Conservation (phyloP, 2,888 invertebrate genomes). For the Dexiosoma caninum region DNA sequence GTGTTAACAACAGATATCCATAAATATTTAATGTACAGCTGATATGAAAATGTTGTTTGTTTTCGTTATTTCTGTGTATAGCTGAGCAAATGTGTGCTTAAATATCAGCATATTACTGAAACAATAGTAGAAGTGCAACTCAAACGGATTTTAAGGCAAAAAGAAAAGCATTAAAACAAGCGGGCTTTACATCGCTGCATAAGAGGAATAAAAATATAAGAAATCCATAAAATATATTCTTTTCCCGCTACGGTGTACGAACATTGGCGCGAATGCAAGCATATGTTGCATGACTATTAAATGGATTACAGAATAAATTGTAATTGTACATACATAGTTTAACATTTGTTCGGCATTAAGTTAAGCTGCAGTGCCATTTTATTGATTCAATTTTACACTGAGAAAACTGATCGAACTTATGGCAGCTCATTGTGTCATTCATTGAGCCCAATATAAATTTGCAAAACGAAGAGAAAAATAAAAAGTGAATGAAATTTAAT, state of each 20-base stretch:
- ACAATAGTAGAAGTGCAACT: neutral
- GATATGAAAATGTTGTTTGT: constrained; percentile 21
- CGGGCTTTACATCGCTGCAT: neutral
- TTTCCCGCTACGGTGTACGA: neutral
- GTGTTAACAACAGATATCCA: neutral
- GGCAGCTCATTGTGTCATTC: no score
- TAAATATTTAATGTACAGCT: constrained; percentile 47
- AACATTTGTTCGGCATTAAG: neutral
- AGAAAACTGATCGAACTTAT: no score
- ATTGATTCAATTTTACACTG: neutral
- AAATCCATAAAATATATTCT: neutral
- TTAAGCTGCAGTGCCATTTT: neutral
- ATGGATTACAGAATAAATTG: neutral
- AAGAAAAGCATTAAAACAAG: no score
- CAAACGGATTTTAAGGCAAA: constrained; percentile 18
- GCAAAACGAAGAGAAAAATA: no score
- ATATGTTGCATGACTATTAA: neutral
- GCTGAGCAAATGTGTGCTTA: no score
- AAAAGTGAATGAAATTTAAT: no score
- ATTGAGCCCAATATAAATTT: no score
- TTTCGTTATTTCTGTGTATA: neutral
- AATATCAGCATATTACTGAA: no score
- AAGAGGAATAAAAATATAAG: neutral
- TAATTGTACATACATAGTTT: neutral
- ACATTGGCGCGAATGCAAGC: neutral